Conservation (phyloP, 2,113 vertebrate genomes). For the Eira barbara region DNA sequence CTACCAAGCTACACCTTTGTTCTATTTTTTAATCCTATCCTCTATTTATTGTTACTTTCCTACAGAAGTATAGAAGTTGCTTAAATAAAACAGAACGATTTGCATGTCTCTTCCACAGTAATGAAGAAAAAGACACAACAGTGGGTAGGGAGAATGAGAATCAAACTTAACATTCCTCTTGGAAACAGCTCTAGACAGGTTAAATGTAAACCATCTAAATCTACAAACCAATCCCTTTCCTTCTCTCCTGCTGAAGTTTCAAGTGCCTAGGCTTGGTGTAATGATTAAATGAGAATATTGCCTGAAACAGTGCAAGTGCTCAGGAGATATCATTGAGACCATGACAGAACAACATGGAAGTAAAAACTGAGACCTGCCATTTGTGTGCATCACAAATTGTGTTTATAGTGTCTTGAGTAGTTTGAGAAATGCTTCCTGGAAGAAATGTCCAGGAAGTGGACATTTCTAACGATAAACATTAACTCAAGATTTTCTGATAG, state of each 20-base stretch:
- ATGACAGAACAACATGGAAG: background rate
- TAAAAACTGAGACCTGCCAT: background rate
- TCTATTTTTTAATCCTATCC: background rate
- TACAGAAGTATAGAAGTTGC: background rate
- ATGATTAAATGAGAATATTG: background rate
- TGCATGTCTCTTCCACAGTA: background rate
- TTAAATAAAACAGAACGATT: background rate
- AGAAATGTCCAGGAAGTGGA: background rate
- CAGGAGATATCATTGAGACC: background rate
- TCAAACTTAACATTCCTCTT: background rate
- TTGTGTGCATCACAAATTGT: background rate
- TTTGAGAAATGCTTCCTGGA: background rate
- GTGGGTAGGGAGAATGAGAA: background rate
- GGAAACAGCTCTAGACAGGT: constrained; percentile 1
- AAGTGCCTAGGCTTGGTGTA: background rate
- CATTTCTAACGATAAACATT: background rate
- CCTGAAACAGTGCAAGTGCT: background rate
- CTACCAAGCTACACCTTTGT: background rate
- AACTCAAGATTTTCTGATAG: background rate
- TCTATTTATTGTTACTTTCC: background rate
- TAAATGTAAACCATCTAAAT: background rate
- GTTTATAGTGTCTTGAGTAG: background rate
- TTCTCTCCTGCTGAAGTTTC: background rate
- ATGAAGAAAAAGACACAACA: background rate
- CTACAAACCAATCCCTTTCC: background rate